Evolutionary conservation across 2,888 invertebrate genomes (phyloP), one percentile per base, ranked within the genome.

Genomic region (Psylliodes chrysocephalus): DNA sequence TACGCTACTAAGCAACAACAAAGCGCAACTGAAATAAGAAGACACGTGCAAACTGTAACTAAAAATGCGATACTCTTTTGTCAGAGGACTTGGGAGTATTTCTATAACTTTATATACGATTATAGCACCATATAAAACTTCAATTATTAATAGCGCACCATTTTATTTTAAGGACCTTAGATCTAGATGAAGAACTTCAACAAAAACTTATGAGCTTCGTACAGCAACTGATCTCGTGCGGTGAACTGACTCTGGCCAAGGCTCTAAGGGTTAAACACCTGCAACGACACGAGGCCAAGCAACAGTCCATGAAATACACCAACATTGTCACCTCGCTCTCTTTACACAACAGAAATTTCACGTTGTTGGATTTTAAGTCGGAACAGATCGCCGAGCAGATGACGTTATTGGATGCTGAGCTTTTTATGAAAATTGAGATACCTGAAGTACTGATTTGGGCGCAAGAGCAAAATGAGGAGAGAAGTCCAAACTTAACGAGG

Each of bases 371-470:
- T 81, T 96, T 98, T 83, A 98, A 97, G 83, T 93, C 98, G 28
- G 90, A 93, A 71, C 95, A 95, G 76, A 90, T 99, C 44, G 99
- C 99, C 14, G 97, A 98, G 81, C 98, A 99, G 85, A 97, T 99
- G 96, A 99, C 99, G 0, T 81, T 96, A 46, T 83, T 99, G 35
- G 99, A 99, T 83, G 94, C 97, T 1, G 94, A 96, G 75, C 85
- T 98, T 46, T 99, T 98, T 83, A 92, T 94, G 81, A 93, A 95
- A 79, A 96, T 99, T 74, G 97, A 98, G 84, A 95, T 97, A 67
- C 96, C 97, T 0, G 98, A 99, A 85, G 94, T 98, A 68, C 85
- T 99, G 70, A 90, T 96, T 73, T 99, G 98, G 97, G 95, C 98
- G 33, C 92, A 95, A 77, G 96, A 98, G 81, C 98, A 98, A 83